Percentiles rank a stretch among this genome's conserved stretches.
These are phyloP conservation scores for Schizopygopsis pylzovi DNA, from an alignment of 2,797 vertebrate genomes.

Conservation along the genomic window DNA sequence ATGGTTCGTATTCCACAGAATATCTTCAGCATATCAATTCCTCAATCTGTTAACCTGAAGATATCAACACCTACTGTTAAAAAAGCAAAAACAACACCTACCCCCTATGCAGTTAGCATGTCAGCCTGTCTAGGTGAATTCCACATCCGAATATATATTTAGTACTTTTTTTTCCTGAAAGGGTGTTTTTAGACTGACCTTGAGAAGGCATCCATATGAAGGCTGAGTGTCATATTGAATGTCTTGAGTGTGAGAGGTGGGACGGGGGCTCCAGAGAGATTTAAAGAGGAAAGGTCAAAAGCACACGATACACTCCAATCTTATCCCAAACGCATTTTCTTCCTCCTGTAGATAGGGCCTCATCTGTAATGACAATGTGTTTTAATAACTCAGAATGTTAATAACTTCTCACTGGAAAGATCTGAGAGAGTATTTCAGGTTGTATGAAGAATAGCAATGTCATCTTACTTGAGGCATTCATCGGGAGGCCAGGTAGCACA, in stretches of 20 bases:
- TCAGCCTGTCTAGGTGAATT: not conserved
- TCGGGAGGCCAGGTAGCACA: conserved; percentile 64
- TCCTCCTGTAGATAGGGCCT: not conserved
- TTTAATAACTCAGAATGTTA: conserved; percentile 6
- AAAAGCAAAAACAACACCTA: not conserved
- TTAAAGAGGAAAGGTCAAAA: conserved; percentile 66
- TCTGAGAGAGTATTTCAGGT: conserved; percentile 23
- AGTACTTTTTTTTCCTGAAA: conserved; percentile 50
- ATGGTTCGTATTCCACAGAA: not conserved
- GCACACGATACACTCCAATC: not conserved
- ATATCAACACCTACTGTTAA: not conserved
- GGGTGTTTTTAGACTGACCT: conserved; percentile 62
- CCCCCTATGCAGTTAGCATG: not conserved
- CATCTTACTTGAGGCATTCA: conserved; percentile 64
- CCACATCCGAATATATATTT: not conserved
- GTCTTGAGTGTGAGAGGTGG: conserved; percentile 53
- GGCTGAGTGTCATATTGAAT: conserved; percentile 43
- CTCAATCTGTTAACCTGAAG: not conserved
- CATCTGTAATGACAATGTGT: conserved; percentile 11
- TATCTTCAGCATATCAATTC: not conserved
- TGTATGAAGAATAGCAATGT: conserved; percentile 29
- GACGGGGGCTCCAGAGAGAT: conserved; percentile 45
- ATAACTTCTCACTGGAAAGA: not conserved
- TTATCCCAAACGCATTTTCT: not conserved
- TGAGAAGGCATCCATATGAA: conserved; percentile 70